A percentile compares a stretch with the other conserved stretches of the same genome.
These are phyloP conservation scores for Pseudomyrmex sp. DNA, from an alignment of 1,140 invertebrate genomes.

Conservation along the genomic window DNA sequence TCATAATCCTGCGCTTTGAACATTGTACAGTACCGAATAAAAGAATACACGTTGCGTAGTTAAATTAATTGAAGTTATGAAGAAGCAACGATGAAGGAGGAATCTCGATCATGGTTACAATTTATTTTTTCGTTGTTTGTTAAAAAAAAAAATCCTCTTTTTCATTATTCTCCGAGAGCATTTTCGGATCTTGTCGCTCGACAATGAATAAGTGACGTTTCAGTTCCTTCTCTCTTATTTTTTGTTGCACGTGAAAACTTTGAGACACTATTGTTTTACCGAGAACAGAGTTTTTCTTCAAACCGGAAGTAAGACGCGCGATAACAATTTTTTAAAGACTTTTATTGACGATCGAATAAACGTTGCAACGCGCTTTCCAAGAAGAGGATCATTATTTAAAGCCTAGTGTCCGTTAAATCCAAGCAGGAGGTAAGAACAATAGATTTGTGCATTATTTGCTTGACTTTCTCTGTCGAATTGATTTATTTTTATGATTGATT, in stretches of 20 bases:
- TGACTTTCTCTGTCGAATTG: neutral
- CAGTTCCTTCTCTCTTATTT: constrained; percentile 68
- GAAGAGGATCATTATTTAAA: constrained; percentile 69
- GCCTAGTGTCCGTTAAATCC: constrained; percentile 52
- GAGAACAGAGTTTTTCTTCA: neutral
- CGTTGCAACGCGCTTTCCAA: constrained; percentile 69
- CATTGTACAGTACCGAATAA: constrained; percentile 81
- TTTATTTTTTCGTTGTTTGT: constrained; percentile 1
- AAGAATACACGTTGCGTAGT: constrained; percentile 74
- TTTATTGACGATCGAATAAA: constrained; percentile 64
- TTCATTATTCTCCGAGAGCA: neutral
- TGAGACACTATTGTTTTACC: neutral
- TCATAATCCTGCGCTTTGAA: constrained; percentile 76
- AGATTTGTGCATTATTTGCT: constrained; percentile 33
- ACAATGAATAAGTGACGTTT: neutral
- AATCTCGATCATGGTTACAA: neutral
- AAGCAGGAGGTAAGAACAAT: constrained; percentile 69
- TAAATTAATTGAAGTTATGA: constrained; percentile 57
- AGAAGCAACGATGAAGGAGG: constrained; percentile 7
- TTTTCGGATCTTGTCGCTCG: neutral
- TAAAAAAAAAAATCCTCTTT: neutral
- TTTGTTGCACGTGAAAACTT: constrained; percentile 27
- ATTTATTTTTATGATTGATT: constrained; percentile 7
- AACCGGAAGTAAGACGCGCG: constrained; percentile 3
- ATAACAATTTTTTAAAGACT: neutral